phyloP scores from a whole-genome alignment of 2,888 invertebrate species.

The Tyria jacobaeae region DNA sequence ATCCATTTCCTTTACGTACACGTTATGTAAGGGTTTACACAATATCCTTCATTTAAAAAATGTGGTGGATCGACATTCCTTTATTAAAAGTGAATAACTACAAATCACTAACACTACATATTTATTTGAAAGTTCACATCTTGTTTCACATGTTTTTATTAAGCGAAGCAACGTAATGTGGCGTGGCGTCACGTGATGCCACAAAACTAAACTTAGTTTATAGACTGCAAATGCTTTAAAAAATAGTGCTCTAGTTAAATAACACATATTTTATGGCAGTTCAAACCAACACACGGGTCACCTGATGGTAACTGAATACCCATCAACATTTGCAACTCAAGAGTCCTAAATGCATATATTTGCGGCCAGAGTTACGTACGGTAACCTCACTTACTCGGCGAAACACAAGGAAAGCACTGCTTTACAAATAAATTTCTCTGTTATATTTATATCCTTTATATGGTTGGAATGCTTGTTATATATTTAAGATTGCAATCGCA shows the following conservation, averaged over 20 bases:
- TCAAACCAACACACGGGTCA: no score
- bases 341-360: no score
- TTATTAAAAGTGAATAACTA: slow-evolving; percentile 44
- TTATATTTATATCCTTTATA: no score
- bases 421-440: no score
- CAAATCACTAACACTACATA: slow-evolving; percentile 46
- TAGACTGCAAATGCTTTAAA: background rate
- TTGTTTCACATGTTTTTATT: slow-evolving; percentile 76
- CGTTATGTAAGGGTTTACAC: slow-evolving; percentile 16
- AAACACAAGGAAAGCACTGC: no score
- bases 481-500: no score
- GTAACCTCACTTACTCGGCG: no score
- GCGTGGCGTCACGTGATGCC: background rate
- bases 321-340: no score
- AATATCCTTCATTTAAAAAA: slow-evolving; percentile 28
- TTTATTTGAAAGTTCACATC: slow-evolving; percentile 58
- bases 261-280: background rate
- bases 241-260: background rate
- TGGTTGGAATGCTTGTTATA: no score
- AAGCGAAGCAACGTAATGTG: slow-evolving; percentile 27
- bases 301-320: no score
- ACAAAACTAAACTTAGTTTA: background rate
- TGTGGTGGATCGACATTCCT: slow-evolving; percentile 23
- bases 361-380: no score
- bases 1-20: slow-evolving; percentile 12